A percentile compares a stretch with the other conserved stretches of the same genome.
Evolutionary conservation across 35 echinoderm and acorn worm species (phyloP).

Genomic region (Heliocidaris tuberculata): DNA sequence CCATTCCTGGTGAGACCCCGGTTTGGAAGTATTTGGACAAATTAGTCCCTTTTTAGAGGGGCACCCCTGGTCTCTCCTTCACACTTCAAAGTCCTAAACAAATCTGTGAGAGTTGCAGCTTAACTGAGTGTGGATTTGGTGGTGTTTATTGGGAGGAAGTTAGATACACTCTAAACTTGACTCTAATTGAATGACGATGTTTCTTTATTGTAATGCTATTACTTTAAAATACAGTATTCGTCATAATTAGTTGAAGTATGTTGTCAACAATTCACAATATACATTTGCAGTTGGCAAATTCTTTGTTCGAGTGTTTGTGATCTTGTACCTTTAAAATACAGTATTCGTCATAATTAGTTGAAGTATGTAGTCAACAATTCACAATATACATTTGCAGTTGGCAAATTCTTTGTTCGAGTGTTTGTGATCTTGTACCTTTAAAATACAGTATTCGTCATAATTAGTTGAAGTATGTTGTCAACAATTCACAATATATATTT

Average conservation of each 20-base stretch:
- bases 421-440: background rate
- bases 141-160: background rate
- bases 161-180: background rate
- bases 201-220: background rate
- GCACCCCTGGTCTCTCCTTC: background rate
- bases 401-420: background rate
- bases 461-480: background rate
- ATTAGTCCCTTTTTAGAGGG: background rate
- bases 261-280: background rate
- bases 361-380: background rate
- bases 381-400: background rate
- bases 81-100: background rate
- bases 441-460: background rate
- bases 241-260: background rate
- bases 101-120: background rate
- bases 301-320: background rate
- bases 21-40: constrained; percentile 10
- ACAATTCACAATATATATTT: background rate
- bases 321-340: background rate
- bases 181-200: background rate
- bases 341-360: background rate
- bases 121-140: background rate
- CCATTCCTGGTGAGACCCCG: background rate
- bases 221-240: background rate
- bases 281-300: background rate